These are phyloP conservation scores for Microctenopoma stevenorrisi DNA, from an alignment of 2,797 vertebrate genomes.

Conservation along the genomic window DNA sequence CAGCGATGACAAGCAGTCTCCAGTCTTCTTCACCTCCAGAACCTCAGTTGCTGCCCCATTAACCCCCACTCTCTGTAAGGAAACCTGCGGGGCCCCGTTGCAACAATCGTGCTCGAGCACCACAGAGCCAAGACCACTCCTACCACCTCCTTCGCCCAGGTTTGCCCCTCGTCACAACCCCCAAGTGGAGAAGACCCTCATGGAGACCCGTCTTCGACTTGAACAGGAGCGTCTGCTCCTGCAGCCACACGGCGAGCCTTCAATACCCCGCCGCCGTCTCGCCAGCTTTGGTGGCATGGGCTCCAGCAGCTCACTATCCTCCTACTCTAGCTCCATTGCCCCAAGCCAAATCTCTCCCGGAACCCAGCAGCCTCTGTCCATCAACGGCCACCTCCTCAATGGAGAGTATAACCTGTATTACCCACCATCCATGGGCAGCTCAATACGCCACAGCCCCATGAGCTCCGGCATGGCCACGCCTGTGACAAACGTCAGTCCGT, in stretches of 20 bases:
- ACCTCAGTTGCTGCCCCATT: constrained; percentile 63
- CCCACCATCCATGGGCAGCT: constrained; percentile 90
- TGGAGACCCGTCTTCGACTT: constrained; percentile 95
- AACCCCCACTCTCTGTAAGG: constrained; percentile 57
- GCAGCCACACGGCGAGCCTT: constrained; percentile 85
- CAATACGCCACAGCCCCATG: constrained; percentile 95
- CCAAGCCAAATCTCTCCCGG: constrained; percentile 81
- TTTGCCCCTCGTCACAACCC: constrained; percentile 87
- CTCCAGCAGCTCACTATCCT: constrained; percentile 92
- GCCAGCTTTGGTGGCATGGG: constrained; percentile 96
- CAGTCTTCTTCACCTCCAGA: constrained; percentile 75
- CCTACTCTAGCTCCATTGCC: constrained; percentile 88
- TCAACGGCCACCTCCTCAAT: constrained; percentile 89
- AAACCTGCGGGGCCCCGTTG: constrained; percentile 70
- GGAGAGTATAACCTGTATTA: constrained; percentile 87
- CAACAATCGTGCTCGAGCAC: constrained; percentile 78
- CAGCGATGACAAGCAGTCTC: constrained; percentile 93
- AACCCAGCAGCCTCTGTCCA: constrained; percentile 78
- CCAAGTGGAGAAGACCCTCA: constrained; percentile 97
- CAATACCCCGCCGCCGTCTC: constrained; percentile 88
- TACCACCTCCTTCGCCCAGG: constrained; percentile 90
- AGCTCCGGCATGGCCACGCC: constrained; percentile 95
- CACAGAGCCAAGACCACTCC: constrained; percentile 84
- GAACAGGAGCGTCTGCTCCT: constrained; percentile 93
- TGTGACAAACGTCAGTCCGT: constrained; percentile 92